Evolutionary conservation across 2,888 invertebrate genomes (phyloP).

Genomic region (Lepidochitona cinerea): DNA sequence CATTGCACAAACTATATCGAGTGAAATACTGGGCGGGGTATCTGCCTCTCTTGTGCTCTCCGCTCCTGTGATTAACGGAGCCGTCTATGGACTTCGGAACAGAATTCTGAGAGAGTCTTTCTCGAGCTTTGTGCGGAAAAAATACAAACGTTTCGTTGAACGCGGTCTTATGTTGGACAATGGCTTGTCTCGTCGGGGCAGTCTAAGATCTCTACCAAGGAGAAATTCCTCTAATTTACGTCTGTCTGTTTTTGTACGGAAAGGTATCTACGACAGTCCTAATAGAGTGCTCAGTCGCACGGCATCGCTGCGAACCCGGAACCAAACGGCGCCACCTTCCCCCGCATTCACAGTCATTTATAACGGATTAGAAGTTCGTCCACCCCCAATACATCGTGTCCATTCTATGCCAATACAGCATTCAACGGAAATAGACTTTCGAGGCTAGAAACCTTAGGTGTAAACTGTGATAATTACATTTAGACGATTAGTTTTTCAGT

Average conservation of each 20-base stretch:
- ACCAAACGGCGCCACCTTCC: not conserved
- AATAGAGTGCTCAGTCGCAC: conserved; percentile 10
- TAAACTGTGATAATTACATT: too few relatives aligned
- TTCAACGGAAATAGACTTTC: not conserved
- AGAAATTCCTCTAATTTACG: conserved; percentile 12
- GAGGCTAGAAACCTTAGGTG: too few relatives aligned
- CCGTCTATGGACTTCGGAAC: conserved; percentile 59
- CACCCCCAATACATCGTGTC: not conserved
- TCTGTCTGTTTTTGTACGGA: conserved; percentile 15
- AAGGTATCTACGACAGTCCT: not conserved
- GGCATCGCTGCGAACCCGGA: conserved; percentile 15
- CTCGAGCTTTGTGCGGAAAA: conserved; percentile 45
- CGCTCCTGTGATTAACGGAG: conserved; percentile 45
- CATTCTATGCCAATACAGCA: not conserved
- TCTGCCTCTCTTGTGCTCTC: not conserved
- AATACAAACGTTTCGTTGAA: conserved; percentile 48
- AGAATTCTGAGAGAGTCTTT: conserved; percentile 58
- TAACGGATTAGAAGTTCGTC: not conserved
- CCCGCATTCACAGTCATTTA: not conserved
- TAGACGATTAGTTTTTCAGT: too few relatives aligned
- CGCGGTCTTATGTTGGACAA: conserved; percentile 29
- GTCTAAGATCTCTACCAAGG: conserved; percentile 23
- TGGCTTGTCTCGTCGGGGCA: conserved; percentile 42
- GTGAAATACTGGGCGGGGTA: not conserved
- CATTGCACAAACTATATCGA: conserved; percentile 26